Evolutionary conservation across 2,888 invertebrate genomes (phyloP), one percentile per base, ranked within the genome.

Genomic region (Aporophyla nigra): DNA sequence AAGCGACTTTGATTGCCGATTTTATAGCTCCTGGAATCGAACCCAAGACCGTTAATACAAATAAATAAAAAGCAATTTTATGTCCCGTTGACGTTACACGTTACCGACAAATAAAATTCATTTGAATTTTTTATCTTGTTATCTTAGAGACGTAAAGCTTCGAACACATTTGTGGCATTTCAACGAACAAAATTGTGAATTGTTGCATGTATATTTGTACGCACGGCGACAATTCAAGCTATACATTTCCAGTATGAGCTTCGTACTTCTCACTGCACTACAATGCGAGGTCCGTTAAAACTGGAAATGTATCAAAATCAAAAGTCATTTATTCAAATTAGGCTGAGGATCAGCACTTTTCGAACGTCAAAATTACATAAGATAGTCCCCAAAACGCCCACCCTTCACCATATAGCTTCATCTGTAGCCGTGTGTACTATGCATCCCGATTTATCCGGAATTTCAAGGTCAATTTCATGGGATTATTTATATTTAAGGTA

Each of bases 1-100:
- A 74, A 75, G 76, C 66, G 80, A 86, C 80, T 89, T 91, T 91
- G 82, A 91, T 91, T 81, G 83, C 88, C 78, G 74, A 87, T 89
- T 89, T 91, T 88, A 88, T 83, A 74, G 83, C 83, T 76, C 54
- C 71, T 74, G 72, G 85, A 89, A 88, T 89, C 89, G 87, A 90
- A 89, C 85, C 82, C 82, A 74, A 73, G 71, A 83, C 83, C 86
- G 80, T 82, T 80, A 68, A 71, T 79, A 77, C 84, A 88, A 90
- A 91, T 89, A 89, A 89, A 90, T 86, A 82, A 74, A 75, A 54
- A 71, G 54, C n/a, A 59, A 65, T 76, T 86, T 83, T 84, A 86
- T 76, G 62, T 51, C 10, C 58, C 78, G 66, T 74, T 82, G 68
- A 81, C 69, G 75, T 74, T 71, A 69, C 58, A 58, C 67, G 75